phyloP scores from a whole-genome alignment of 1,140 invertebrate species.

The Eufriesea mexicana region DNA sequence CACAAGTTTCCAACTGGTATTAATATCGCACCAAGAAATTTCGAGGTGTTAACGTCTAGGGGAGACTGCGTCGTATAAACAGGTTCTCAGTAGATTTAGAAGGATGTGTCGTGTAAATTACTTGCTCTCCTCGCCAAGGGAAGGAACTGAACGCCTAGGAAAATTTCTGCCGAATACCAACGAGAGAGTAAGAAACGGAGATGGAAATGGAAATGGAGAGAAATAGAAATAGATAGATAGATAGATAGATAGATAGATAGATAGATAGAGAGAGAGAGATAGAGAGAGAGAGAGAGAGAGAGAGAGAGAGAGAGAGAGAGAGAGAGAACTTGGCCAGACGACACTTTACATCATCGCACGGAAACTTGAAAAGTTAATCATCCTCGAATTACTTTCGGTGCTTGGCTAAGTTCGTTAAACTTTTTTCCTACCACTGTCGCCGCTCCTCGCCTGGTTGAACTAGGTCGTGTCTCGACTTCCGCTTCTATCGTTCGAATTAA shows the following conservation, averaged over 20 bases:
- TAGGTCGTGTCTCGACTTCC: neutral
- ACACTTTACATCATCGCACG: conserved; percentile 5
- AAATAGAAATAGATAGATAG: too few species aligned
- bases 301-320: too few species aligned
- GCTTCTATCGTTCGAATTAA: conserved; percentile 11
- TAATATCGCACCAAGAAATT: neutral
- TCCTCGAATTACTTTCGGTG: conserved; percentile 19
- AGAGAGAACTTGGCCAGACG: neutral
- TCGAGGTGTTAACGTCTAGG: neutral
- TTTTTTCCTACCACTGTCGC: neutral
- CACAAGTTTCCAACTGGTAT: neutral
- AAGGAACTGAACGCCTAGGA: neutral
- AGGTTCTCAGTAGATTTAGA: neutral
- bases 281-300: too few species aligned
- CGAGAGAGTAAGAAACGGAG: neutral
- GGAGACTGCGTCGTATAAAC: neutral
- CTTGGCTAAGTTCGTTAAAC: conserved; percentile 29
- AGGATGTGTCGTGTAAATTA: conserved; percentile 23
- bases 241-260: too few species aligned
- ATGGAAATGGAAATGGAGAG: too few species aligned
- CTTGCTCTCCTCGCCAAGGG: neutral
- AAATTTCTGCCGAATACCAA: neutral
- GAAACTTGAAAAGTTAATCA: conserved; percentile 37
- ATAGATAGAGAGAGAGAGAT: too few species aligned
- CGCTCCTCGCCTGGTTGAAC: neutral